Evolutionary conservation across 2,888 invertebrate genomes (phyloP).

Genomic region (Coremacera marginata): DNA sequence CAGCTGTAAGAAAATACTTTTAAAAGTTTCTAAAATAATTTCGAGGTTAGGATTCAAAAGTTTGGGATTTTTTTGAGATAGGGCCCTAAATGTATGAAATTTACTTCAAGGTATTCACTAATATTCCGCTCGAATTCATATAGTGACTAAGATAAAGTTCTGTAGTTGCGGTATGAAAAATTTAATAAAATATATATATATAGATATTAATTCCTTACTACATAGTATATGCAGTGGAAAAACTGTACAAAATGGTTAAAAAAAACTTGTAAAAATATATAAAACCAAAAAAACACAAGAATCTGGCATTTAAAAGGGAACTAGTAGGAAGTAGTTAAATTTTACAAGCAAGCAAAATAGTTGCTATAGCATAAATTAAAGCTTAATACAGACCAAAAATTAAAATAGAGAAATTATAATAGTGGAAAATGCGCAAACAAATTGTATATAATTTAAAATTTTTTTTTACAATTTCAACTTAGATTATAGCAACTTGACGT

Average conservation of each 20-base stretch:
- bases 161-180: no score
- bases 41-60: no score
- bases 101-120: no score
- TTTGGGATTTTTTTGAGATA: no score
- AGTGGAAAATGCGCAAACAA: slow-evolving; percentile 46
- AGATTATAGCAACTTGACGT: slow-evolving; percentile 15
- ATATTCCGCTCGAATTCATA: no score
- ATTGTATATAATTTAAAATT: slow-evolving; percentile 29
- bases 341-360: neutral
- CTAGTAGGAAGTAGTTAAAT: slow-evolving; percentile 29
- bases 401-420: neutral
- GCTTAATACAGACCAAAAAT: neutral
- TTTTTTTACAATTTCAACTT: slow-evolving; percentile 8
- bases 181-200: no score
- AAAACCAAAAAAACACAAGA: neutral
- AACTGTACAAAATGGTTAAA: neutral
- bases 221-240: neutral
- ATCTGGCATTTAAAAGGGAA: slow-evolving; percentile 64
- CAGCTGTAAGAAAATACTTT: no score
- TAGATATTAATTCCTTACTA: neutral
- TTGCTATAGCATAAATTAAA: neutral
- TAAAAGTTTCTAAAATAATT: no score
- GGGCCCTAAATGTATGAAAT: no score
- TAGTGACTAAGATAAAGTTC: no score
- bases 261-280: slow-evolving; percentile 40